phyloP scores from a whole-genome alignment of 2,797 vertebrate genomes.

The Chelon auratus region DNA sequence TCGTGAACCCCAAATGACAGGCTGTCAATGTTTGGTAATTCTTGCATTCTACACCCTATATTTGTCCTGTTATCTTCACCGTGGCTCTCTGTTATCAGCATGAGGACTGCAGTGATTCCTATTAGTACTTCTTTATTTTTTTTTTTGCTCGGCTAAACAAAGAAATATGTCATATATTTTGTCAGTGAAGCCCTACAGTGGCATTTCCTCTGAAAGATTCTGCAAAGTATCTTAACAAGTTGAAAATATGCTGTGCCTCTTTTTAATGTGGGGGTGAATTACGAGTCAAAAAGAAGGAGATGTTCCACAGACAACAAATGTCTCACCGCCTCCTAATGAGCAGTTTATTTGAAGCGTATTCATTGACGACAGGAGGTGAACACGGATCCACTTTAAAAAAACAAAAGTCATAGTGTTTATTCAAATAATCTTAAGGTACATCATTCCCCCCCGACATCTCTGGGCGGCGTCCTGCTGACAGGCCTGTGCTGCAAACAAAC shows the following conservation, averaged over 20 bases:
- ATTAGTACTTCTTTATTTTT: conserved; percentile 23
- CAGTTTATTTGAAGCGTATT: conserved; percentile 55
- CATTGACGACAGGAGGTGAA: conserved; percentile 54
- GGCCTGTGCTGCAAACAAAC: conserved; percentile 44
- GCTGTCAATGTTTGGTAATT: conserved; percentile 35
- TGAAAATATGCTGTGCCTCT: conserved; percentile 23
- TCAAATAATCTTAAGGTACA: conserved; percentile 33
- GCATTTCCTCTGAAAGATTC: neutral
- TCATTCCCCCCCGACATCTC: conserved; percentile 33
- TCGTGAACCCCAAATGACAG: conserved; percentile 67
- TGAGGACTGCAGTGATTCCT: conserved; percentile 26
- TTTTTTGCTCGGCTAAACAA: conserved; percentile 43
- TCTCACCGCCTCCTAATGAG: conserved; percentile 53
- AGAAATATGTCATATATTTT: conserved; percentile 10
- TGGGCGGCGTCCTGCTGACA: conserved; percentile 36
- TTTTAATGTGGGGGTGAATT: conserved; percentile 31
- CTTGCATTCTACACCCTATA: conserved; percentile 44
- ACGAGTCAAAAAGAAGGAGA: conserved; percentile 45
- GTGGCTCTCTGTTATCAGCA: conserved; percentile 32
- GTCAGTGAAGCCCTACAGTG: neutral
- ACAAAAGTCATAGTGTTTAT: conserved; percentile 35
- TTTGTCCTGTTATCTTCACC: conserved; percentile 37
- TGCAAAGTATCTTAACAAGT: conserved; percentile 2
- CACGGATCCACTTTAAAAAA: conserved; percentile 41
- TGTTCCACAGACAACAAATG: conserved; percentile 57